Evolutionary conservation across 2,113 vertebrate species (phyloP).

Genomic region (Puffinus mauretanicus): DNA sequence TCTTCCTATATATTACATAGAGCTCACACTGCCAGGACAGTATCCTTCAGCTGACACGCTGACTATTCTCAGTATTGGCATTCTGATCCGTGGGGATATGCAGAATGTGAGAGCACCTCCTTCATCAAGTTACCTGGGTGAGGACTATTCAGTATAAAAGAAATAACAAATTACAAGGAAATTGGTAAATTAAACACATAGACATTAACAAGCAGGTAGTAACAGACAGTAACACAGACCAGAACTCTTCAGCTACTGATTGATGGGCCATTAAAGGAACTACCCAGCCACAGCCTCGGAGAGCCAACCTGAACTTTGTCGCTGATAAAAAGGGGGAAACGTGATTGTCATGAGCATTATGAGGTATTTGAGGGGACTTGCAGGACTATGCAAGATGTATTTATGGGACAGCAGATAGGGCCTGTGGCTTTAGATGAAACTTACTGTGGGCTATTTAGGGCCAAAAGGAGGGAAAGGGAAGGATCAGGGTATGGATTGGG

Average conservation of each 20-base stretch:
- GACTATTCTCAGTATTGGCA: neutral
- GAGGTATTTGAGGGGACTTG: neutral
- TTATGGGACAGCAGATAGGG: neutral
- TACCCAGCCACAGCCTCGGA: neutral
- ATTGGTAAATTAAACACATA: neutral
- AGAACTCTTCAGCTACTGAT: neutral
- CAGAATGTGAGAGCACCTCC: neutral
- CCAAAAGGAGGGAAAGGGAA: neutral
- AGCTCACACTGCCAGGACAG: neutral
- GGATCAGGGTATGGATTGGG: neutral
- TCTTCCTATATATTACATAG: neutral
- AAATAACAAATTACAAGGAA: neutral
- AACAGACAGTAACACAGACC: neutral
- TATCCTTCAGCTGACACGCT: neutral
- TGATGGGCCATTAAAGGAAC: neutral
- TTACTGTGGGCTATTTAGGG: neutral
- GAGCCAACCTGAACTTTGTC: neutral
- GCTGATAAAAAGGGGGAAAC: neutral
- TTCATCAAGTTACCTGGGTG: neutral
- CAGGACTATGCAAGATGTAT: neutral
- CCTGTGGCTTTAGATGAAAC: neutral
- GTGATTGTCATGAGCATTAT: neutral
- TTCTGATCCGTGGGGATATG: rapidly evolving
- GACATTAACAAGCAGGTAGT: neutral
- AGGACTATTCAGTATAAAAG: neutral